Evolutionary conservation across 2,113 vertebrate genomes (phyloP).

Genomic region (Tympanuchus pallidicinctus): DNA sequence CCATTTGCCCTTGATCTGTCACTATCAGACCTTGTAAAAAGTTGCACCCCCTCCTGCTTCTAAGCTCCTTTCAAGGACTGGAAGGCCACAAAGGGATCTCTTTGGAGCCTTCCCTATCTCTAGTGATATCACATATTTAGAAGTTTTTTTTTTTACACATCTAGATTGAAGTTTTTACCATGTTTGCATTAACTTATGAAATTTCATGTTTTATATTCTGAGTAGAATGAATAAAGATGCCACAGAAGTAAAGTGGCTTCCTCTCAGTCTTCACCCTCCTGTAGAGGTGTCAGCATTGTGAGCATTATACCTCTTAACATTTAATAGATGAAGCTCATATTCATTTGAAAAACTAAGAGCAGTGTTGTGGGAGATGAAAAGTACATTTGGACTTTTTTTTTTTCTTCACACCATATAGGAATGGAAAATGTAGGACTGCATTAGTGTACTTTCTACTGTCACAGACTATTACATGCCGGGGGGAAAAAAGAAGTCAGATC

Average conservation of each 20-base stretch:
- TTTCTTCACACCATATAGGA: not conserved
- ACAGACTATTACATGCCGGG: not conserved
- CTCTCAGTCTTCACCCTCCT: not conserved
- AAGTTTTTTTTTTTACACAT: not conserved
- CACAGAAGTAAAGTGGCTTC: not conserved
- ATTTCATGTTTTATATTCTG: not conserved
- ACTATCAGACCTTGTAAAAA: no score
- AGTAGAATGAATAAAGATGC: not conserved
- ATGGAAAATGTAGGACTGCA: not conserved
- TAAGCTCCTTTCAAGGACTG: no score
- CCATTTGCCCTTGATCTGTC: no score
- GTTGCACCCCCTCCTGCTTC: no score
- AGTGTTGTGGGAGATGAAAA: not conserved
- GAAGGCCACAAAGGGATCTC: no score
- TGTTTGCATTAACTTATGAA: not conserved
- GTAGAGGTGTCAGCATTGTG: not conserved
- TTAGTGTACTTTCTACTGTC: not conserved
- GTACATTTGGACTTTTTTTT: not conserved
- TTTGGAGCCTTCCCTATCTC: not conserved
- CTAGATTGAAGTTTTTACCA: not conserved
- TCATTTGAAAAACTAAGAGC: not conserved
- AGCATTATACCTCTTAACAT: not conserved
- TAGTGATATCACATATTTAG: not conserved
- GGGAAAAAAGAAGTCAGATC: slow-evolving; percentile 16
- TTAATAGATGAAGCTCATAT: not conserved